A percentile compares a stretch with the other conserved stretches of the same genome.
phyloP scores from a whole-genome alignment of 53 echinoderm and acorn worm genomes.

The Zoroaster sp. region DNA sequence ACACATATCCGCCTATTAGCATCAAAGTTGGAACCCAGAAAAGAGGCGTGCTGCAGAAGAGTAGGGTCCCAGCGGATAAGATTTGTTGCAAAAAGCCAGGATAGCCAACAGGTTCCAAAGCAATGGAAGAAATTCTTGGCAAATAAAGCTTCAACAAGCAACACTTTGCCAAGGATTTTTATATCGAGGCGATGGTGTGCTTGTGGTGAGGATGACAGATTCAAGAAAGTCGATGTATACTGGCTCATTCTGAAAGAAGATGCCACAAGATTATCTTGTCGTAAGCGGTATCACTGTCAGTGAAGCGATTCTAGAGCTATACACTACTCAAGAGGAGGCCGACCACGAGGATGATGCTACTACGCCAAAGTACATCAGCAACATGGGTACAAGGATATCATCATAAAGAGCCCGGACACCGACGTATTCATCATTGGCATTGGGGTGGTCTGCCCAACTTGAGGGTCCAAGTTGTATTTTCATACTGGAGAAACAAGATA shows the following conservation, averaged over 20 bases:
- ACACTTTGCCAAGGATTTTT: no score
- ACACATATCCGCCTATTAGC: no score
- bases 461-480: no score
- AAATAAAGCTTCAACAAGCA: no score
- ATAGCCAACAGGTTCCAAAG: background rate
- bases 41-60: no score
- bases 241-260: background rate
- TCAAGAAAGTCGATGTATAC: background rate
- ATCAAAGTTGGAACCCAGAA: no score
- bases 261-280: background rate
- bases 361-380: conserved; percentile 56
- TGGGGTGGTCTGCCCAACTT: no score
- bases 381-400: background rate
- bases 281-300: background rate
- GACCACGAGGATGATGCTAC: conserved; percentile 64
- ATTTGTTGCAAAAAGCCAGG: background rate
- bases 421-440: no score
- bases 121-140: background rate
- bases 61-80: no score
- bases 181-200: conserved; percentile 45
- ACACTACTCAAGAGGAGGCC: conserved; percentile 67
- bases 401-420: conserved; percentile 66
- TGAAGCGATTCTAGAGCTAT: background rate
- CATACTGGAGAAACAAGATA: no score
- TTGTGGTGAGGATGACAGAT: background rate